Base-by-base conservation (phyloP, 2,113 vertebrate species). In the Lampris megalopsis region DNA sequence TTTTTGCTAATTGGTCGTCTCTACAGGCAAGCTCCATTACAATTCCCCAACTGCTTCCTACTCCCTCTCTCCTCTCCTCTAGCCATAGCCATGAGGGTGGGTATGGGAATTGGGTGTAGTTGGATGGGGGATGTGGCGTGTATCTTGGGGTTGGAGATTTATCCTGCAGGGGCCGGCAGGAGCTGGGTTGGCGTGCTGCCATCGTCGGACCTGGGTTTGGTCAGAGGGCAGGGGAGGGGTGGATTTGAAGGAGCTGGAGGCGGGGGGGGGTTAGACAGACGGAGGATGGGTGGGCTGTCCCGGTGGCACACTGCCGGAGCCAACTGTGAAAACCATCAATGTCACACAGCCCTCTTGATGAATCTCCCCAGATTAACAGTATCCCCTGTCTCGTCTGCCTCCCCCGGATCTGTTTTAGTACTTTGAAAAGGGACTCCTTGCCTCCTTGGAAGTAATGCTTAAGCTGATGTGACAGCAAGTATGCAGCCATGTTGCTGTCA, bases 121-220 rank as follows among this genome's bases (percentile, higher is more conserved):
- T 75, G 78, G 86, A 88, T 83, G 83, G 87, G 90, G 89, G 87
- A n/a, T n/a, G 89, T 81, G 90, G 89, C 88, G 79, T 93, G 92
- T 91, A 91, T 93, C 93, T 93, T 94, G 92, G 84, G 87, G 86
- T 77, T 87, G 87, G 91, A 91, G 87, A 89, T 88, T 92, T 87
- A 91, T 86, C 83, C 81, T 81, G 90, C 86, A 89, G 92, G 88
- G 92, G 87, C 87, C 80, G 92, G 92, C 93, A 95, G 93, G 94
- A 95, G 95, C 91, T 93, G 94, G 94, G 93, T 95, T 95, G 94
- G 94, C 93, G 93, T 95, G 93, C 92, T 94, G 94, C 94, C 94
- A 94, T 94, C 92, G 93, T 94, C 93, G 70, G 91, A 94, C 92
- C 92, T 90, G 91, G 89, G 85, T 81, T 50, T 83, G 79, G 63